These are phyloP conservation scores for Leucophenga varia DNA, from an alignment of 1,140 invertebrate species.

Conservation along the genomic window DNA sequence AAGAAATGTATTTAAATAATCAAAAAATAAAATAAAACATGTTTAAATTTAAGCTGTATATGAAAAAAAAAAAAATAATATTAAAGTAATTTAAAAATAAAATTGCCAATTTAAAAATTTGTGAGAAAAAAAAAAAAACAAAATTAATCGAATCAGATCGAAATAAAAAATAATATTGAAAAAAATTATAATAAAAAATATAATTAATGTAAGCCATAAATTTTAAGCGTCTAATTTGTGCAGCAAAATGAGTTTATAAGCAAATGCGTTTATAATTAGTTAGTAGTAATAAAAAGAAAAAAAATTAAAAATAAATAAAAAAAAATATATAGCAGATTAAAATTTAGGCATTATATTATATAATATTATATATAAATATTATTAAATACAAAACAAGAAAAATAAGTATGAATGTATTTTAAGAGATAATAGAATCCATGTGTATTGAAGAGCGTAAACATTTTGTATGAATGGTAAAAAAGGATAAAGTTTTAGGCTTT, in stretches of 20 bases:
- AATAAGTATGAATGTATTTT: too few species aligned
- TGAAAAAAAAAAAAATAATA: not conserved
- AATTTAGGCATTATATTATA: not conserved
- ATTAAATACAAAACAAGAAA: slow-evolving; percentile 3
- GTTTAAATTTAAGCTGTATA: not conserved
- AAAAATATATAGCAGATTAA: not conserved
- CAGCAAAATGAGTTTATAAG: too few species aligned
- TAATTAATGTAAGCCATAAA: too few species aligned
- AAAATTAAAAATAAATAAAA: not conserved
- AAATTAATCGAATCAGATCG: not conserved
- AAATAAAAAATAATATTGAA: not conserved
- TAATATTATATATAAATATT: slow-evolving; percentile 7
- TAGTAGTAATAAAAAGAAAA: not conserved
- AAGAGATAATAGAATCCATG: too few species aligned
- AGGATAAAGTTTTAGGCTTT: slow-evolving; percentile 4
- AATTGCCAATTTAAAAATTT: not conserved
- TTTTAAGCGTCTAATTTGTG: too few species aligned
- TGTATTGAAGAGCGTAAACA: not conserved
- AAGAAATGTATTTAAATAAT: not conserved
- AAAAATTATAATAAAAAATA: too few species aligned
- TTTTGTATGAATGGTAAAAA: not conserved
- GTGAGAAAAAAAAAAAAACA: not conserved
- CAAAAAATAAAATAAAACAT: slow-evolving; percentile 2
- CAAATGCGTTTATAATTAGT: not conserved
- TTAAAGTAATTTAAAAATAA: not conserved